These are phyloP conservation scores for Amblyteles armatorius DNA, from an alignment of 2,888 invertebrate species.

Conservation along the genomic window DNA sequence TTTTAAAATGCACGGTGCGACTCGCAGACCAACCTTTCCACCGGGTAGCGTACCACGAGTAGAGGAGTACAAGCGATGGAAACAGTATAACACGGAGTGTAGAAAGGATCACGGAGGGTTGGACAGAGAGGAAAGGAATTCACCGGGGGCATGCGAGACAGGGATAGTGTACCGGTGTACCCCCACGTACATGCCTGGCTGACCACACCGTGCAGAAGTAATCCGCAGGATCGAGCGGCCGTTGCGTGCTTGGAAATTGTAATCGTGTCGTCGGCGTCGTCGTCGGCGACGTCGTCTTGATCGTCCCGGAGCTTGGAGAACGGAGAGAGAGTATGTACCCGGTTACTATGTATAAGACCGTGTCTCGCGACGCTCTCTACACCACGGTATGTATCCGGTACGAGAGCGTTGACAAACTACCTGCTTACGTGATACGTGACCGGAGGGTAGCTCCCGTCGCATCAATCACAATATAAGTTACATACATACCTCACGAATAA, in stretches of 20 bases:
- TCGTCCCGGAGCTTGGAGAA: constrained; percentile 41
- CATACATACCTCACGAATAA: background rate
- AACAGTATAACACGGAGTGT: constrained; percentile 53
- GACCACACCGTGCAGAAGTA: constrained; percentile 75
- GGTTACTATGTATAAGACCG: constrained; percentile 47
- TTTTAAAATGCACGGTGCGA: constrained; percentile 62
- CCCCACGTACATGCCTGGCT: constrained; percentile 72
- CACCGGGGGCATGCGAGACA: background rate
- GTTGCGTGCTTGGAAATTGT: constrained; percentile 77
- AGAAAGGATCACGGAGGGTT: constrained; percentile 51
- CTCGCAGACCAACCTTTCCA: constrained; percentile 49
- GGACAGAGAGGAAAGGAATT: constrained; percentile 36
- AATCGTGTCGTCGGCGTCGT: constrained; percentile 66
- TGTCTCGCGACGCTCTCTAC: constrained; percentile 49
- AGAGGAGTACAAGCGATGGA: constrained; percentile 41
- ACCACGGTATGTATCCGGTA: constrained; percentile 51
- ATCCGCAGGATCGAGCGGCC: constrained; percentile 74
- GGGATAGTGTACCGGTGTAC: constrained; percentile 34
- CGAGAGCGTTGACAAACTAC: constrained; percentile 62
- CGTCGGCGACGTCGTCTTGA: constrained; percentile 35
- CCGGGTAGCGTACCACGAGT: constrained; percentile 40
- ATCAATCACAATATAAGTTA: constrained; percentile 53
- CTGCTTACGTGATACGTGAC: constrained; percentile 48
- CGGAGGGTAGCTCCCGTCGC: constrained; percentile 32
- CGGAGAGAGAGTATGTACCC: constrained; percentile 26